phyloP scores from a whole-genome alignment of 2,797 vertebrate genomes.

The Myoxocephalus aenaeus region DNA sequence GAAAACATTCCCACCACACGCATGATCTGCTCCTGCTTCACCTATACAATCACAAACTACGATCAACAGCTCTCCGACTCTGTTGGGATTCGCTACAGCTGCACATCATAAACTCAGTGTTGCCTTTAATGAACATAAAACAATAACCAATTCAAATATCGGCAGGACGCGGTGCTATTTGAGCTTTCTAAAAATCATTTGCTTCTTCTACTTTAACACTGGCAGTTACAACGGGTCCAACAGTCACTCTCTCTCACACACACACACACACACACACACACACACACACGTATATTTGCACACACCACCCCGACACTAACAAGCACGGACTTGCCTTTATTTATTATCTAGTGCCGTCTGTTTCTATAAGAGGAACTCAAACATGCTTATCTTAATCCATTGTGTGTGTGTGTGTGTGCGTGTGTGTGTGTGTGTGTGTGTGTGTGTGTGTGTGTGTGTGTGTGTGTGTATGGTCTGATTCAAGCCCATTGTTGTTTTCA shows the following conservation, averaged over 20 bases:
- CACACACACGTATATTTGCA: not conserved
- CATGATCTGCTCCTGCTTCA: not conserved
- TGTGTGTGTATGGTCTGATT: constrained; percentile 18
- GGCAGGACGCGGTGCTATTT: not conserved
- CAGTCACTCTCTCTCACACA: constrained; percentile 23
- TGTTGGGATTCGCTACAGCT: not conserved
- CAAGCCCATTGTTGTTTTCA: constrained; percentile 25
- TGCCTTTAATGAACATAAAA: not conserved
- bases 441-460: constrained; percentile 24
- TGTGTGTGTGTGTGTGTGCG: constrained; percentile 19
- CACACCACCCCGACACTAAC: constrained; percentile 1
- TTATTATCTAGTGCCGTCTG: constrained; percentile 16
- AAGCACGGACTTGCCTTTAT: constrained; percentile 4
- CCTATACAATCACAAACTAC: not conserved
- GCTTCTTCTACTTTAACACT: constrained; percentile 34
- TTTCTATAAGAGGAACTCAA: constrained; percentile 52
- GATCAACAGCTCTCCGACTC: not conserved
- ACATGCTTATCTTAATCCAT: constrained; percentile 40
- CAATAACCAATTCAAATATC: constrained; percentile 18
- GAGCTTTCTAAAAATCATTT: constrained; percentile 46
- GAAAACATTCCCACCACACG: constrained; percentile 13
- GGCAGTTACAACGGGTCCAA: constrained; percentile 52
- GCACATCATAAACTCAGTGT: not conserved
- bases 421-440: constrained; percentile 11
- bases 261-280: constrained; percentile 10